These are phyloP conservation scores for Eristalis pertinax DNA, from an alignment of 2,888 invertebrate genomes.

Conservation along the genomic window DNA sequence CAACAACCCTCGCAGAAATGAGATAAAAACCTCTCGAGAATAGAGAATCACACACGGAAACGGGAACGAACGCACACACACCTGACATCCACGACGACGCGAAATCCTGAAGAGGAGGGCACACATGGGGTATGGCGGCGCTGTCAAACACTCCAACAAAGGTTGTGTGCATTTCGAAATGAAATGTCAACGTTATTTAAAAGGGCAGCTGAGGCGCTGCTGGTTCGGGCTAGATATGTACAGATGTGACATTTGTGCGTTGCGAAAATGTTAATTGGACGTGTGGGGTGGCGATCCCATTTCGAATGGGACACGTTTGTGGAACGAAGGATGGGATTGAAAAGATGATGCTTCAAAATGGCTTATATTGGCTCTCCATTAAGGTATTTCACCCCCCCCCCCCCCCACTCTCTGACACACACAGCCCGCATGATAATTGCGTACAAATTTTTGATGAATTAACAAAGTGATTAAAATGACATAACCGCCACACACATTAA, in stretches of 20 bases:
- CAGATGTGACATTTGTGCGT: slow-evolving; percentile 4
- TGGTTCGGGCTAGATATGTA: neutral
- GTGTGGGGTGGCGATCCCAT: neutral
- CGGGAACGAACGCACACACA: neutral
- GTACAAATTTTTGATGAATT: neutral
- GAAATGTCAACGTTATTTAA: slow-evolving; percentile 36
- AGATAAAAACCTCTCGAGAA: slow-evolving; percentile 50
- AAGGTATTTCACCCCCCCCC: too few relatives aligned
- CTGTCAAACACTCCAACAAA: slow-evolving; percentile 1
- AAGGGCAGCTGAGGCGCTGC: slow-evolving; percentile 1
- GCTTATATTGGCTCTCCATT: too few relatives aligned
- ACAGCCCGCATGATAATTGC: neutral
- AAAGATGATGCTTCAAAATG: neutral
- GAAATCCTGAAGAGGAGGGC: neutral
- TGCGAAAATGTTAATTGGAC: slow-evolving; percentile 46
- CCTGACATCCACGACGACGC: neutral
- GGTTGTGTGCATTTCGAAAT: slow-evolving; percentile 17
- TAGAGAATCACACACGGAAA: slow-evolving; percentile 2
- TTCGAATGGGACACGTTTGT: neutral
- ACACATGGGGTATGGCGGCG: neutral
- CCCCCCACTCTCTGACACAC: too few relatives aligned
- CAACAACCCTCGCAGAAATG: slow-evolving; percentile 40
- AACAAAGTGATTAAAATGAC: neutral
- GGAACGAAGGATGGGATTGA: neutral
- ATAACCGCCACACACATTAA: neutral